These are phyloP conservation scores for Lates calcarifer DNA, from an alignment of 2,113 vertebrate genomes.

Conservation along the genomic window DNA sequence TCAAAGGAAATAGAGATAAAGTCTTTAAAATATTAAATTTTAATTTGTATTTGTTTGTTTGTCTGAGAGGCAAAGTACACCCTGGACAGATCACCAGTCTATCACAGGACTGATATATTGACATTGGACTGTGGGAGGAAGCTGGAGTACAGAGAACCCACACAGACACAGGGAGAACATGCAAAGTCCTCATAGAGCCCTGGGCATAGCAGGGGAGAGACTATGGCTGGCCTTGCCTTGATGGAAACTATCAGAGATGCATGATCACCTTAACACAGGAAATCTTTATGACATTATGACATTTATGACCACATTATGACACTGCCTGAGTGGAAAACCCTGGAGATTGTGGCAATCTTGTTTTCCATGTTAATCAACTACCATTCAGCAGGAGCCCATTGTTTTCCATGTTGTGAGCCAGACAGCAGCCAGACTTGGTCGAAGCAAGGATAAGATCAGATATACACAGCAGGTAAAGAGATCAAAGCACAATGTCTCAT, in stretches of 20 bases:
- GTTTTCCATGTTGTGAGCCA: conserved; percentile 42
- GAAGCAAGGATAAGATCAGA: conserved; percentile 49
- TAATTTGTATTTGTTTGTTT: no score
- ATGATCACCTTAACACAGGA: neutral
- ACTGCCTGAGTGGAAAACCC: conserved; percentile 25
- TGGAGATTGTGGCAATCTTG: conserved; percentile 27
- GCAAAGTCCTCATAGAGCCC: neutral
- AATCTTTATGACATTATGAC: conserved; percentile 37
- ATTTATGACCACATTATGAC: no score
- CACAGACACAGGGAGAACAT: no score
- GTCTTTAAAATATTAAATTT: no score
- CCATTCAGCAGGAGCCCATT: conserved; percentile 47
- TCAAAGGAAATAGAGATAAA: no score
- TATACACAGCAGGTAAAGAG: conserved; percentile 48
- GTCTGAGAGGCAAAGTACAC: no score
- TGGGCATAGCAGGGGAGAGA: conserved; percentile 26
- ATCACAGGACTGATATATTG: no score
- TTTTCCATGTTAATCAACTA: conserved; percentile 46
- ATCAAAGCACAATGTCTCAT: conserved; percentile 40
- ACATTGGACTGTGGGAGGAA: no score
- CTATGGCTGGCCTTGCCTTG: conserved; percentile 12
- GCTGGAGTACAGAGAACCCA: no score
- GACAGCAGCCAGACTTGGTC: conserved; percentile 50
- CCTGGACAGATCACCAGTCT: no score
- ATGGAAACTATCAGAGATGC: conserved; percentile 36